Base-by-base conservation (phyloP, 1,140 invertebrate genomes). In the Neuroterus valhalla region DNA sequence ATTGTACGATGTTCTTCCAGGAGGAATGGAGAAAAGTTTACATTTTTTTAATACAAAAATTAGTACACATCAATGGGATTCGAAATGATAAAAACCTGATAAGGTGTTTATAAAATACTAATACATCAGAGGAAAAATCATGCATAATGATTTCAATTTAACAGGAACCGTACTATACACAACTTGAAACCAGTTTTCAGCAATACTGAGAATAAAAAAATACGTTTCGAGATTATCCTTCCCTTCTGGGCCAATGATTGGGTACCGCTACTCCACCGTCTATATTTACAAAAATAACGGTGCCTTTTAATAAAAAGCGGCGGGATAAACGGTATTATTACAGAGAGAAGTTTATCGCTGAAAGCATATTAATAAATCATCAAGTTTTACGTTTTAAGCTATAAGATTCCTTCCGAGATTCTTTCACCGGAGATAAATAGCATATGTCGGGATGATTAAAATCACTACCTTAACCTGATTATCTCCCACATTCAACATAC, bases 281-380 rank as follows among this genome's bases (percentile, higher is more conserved):
- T 62, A 31, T 62, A 62, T 62, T 62, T 62, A 62, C 26, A 5
- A 62, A 55, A 62, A 62, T 62, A 62, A 62, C 55, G 55, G 55
- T 38, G 55, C 15, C 11, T 62, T 15, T 31, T 31, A 62, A 62
- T 62, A 62, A 62, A 62, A 38, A 14, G 10, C 23, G 26, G 6
- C 14, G 55, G n/a, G 55, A 62, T 62, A 15, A 31, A 62, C 26
- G 19, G 6, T 12, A 62, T 26, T 62, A 23, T 14, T 26, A 11
- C 12, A 26, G 21, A 62, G 6, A 17, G 5, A 6, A 19, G 17
- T n/a, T 48, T 48, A 48, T 48, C 46, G 46, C 5, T 48, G 2
- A 17, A 48, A 48, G 17, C 8, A 48, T 48, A 19, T 17, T 48
- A 48, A 48, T 48, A 17, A n/a, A n/a, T 19, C 6, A 48, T 8